Conservation (phyloP, 2,113 vertebrate species). For the Pomatorhinus ruficollis region DNA sequence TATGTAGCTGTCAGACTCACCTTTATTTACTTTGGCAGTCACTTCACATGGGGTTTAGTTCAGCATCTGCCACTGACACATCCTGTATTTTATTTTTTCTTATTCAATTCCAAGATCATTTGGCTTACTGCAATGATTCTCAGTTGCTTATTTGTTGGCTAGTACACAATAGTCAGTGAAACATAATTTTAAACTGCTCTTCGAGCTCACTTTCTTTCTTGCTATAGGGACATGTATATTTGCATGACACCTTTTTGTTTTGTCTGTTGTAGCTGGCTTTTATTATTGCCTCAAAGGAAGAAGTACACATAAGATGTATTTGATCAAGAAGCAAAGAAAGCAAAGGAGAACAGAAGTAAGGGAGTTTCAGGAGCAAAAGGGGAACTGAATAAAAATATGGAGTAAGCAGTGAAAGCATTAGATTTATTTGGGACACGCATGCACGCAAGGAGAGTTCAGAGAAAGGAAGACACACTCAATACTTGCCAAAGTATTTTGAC, state of each 20-base stretch:
- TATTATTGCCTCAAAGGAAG: neutral
- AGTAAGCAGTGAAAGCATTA: neutral
- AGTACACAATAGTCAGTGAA: neutral
- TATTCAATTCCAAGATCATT: neutral
- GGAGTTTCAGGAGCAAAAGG: neutral
- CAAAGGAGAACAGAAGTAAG: neutral
- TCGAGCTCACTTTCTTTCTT: neutral
- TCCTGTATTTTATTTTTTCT: neutral
- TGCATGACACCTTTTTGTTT: neutral
- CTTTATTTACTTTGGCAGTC: neutral
- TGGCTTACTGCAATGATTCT: neutral
- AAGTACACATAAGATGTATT: neutral
- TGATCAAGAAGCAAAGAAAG: neutral
- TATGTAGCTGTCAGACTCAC: neutral
- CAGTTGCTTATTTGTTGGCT: neutral
- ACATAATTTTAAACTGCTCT: neutral
- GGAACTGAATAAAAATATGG: neutral
- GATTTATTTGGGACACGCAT: neutral
- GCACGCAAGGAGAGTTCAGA: neutral
- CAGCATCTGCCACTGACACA: neutral
- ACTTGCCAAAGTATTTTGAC: neutral
- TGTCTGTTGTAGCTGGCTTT: neutral
- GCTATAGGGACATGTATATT: accelerated
- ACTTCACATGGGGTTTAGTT: neutral
- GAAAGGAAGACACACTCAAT: neutral